phyloP scores from a whole-genome alignment of 2,113 vertebrate genomes.

The Heterotis niloticus region DNA sequence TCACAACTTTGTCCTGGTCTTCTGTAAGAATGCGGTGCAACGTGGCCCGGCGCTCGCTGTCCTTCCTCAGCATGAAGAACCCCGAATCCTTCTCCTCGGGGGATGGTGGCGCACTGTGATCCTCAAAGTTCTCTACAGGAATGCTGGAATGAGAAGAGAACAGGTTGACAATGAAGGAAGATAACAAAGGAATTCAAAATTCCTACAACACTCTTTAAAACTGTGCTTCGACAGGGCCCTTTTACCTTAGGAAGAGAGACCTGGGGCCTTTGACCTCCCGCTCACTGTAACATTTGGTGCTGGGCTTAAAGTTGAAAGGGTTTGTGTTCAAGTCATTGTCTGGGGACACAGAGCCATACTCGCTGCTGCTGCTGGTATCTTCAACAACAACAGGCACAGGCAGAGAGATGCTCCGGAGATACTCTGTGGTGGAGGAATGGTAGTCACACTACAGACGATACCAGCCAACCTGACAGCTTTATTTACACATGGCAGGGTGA shows the following conservation, averaged over 20 bases:
- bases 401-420: constrained; percentile 90
- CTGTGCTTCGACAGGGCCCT: background rate
- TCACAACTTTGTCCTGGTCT: constrained; percentile 87
- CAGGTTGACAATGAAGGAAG: background rate
- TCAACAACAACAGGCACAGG: constrained; percentile 94
- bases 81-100: constrained; percentile 94
- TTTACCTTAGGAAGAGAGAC: constrained; percentile 87
- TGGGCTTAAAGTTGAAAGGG: constrained; percentile 89
- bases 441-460: too few relatives aligned
- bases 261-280: constrained; percentile 80
- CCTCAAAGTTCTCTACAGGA: constrained; percentile 96
- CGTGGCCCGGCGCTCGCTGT: constrained; percentile 92
- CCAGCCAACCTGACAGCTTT: background rate
- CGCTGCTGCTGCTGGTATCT: constrained; percentile 94
- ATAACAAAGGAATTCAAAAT: background rate
- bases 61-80: constrained; percentile 94
- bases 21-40: constrained; percentile 90
- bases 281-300: constrained; percentile 89
- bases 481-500: background rate
- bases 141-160: constrained; percentile 64
- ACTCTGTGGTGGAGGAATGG: constrained; percentile 65
- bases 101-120: constrained; percentile 95
- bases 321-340: constrained; percentile 90
- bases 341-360: constrained; percentile 94
- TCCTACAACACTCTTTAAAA: background rate